Base-by-base conservation (phyloP, 2,888 invertebrate species). In the Lasioglossum pauxillum region DNA sequence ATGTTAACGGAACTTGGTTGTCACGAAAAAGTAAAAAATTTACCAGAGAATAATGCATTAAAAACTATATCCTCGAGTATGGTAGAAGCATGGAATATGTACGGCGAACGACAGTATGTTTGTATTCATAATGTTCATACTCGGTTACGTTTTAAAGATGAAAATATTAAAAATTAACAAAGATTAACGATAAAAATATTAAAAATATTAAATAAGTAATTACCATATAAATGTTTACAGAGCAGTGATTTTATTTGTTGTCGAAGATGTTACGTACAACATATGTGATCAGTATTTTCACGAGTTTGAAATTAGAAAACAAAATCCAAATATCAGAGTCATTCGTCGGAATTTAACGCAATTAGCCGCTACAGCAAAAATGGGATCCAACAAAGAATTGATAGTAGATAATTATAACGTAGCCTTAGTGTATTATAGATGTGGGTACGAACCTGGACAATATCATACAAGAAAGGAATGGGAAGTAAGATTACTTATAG, bases 281-380 rank as follows among this genome's bases (percentile, higher is more conserved):
- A 98, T 99, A 85, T 98, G 98, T 95, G 99, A 99, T 95, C 99
- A 99, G 94, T 91, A 98, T 85, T 98, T 98, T 95, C 97, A 99
- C 93, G 99, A 99, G 96, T 99, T 98, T 95, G 97, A 98, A 94
- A 97, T 99, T 84, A 96, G 97, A 27, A 96, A 97, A 93, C 96
- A 96, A 57, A 96, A 98, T 92, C 97, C 97, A 0, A 96, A 97
- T 71, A 96, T 98, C 38, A 96, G 96, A 94, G 97, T 99, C 27
- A 95, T 98, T 71, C 96, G 99, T 84, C 96, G 96, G 92, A 98
- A 97, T 0, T 95, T 99, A 46, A 97, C 97, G 5, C 96, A 98
- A 94, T 96, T 98, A 0, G 96, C 96, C 67, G 95, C 96, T 60
- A 96, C 96, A 89, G 97, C 97, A 0, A 95, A 94, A 82, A 94